Evolutionary conservation across 2,888 invertebrate species (phyloP).

Genomic region (Rhopalosiphum nymphaeae): DNA sequence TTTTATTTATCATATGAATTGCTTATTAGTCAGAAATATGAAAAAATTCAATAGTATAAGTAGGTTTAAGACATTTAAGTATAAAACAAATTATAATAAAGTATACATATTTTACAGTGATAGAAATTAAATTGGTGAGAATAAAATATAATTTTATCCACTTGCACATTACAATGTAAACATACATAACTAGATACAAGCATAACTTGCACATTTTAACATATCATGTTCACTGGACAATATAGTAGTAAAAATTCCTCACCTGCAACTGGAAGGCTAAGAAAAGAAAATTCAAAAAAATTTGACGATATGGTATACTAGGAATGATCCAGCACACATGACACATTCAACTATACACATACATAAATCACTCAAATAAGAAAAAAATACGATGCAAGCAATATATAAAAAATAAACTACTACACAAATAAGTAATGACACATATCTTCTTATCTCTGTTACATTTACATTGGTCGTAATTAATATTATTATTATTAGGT

Average conservation of each 20-base stretch:
- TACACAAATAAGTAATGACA: conserved; percentile 47
- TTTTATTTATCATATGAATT: not conserved
- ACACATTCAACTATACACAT: conserved; percentile 22
- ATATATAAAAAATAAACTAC: conserved; percentile 9
- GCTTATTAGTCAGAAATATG: not conserved
- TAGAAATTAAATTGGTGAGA: not conserved
- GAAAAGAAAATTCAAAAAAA: conserved; percentile 5
- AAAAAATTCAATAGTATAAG: not conserved
- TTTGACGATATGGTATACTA: not conserved
- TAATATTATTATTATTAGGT: conserved; percentile 53
- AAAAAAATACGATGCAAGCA: conserved; percentile 32
- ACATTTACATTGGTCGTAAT: conserved; percentile 51
- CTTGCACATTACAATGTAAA: not conserved
- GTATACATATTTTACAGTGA: not conserved
- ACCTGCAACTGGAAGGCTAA: not conserved
- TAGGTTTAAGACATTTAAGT: not conserved
- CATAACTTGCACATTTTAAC: not conserved
- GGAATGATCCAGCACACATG: not conserved
- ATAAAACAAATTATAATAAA: not conserved
- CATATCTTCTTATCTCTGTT: conserved; percentile 56
- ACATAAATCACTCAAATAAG: not conserved
- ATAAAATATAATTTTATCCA: not conserved
- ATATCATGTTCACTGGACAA: not conserved
- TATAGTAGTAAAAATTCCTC: not conserved
- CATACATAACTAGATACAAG: not conserved